Conservation (phyloP, 1,140 invertebrate genomes). For the Bradynema listronoti region DNA sequence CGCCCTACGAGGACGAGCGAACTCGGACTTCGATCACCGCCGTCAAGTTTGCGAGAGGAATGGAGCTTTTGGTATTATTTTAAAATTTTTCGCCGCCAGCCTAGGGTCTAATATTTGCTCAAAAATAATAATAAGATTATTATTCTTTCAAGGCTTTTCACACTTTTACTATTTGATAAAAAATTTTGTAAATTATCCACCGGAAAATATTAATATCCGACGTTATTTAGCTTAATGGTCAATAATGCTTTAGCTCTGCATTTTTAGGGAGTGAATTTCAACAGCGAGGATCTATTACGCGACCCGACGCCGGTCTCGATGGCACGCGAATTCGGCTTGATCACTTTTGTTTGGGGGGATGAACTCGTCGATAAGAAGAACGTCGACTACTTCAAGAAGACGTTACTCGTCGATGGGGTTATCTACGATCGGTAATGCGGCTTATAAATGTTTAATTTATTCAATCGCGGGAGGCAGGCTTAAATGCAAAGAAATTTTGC, state of each 20-base stretch:
- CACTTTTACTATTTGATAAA: too few relatives aligned
- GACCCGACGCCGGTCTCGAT: conserved; percentile 40
- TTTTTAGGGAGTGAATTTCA: conserved; percentile 54
- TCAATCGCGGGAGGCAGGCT: too few relatives aligned
- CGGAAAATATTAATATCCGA: too few relatives aligned
- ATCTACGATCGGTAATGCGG: conserved; percentile 47
- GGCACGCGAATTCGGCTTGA: conserved; percentile 50
- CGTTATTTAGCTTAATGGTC: too few relatives aligned
- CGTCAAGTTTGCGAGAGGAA: conserved; percentile 47
- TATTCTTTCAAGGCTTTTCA: too few relatives aligned
- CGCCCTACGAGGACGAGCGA: conserved; percentile 42
- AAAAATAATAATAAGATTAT: too few relatives aligned
- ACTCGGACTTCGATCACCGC: conserved; percentile 45
- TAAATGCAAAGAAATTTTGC: too few relatives aligned
- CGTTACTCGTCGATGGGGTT: conserved; percentile 50
- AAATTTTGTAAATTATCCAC: too few relatives aligned
- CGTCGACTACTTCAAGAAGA: conserved; percentile 56
- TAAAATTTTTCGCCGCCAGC: too few relatives aligned
- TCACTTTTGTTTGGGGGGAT: conserved; percentile 56
- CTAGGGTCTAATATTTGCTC: too few relatives aligned
- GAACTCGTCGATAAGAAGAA: conserved; percentile 49
- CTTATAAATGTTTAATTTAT: too few relatives aligned
- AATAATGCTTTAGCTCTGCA: not conserved
- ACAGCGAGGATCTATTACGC: conserved; percentile 45
- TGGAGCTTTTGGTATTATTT: conserved; percentile 41